A percentile compares a stretch with the other conserved stretches of the same genome.
phyloP scores from a whole-genome alignment of 2,888 invertebrate genomes.

The Opisthograptis luteolata region DNA sequence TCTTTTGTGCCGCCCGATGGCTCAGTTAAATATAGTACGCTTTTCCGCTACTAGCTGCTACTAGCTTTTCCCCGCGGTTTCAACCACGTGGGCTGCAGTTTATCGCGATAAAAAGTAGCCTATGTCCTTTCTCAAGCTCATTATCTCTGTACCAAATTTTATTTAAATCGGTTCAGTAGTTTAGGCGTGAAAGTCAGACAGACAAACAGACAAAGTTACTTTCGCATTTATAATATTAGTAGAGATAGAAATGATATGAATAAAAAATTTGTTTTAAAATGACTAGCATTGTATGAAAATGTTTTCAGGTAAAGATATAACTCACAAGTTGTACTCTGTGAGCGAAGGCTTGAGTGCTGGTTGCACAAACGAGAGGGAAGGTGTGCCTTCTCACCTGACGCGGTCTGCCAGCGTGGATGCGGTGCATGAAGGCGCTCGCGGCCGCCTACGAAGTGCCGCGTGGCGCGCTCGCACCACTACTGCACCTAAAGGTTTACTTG shows the following conservation, averaged over 20 bases:
- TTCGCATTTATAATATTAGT: too few species aligned
- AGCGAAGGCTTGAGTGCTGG: slow-evolving; percentile 88
- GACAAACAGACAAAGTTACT: too few species aligned
- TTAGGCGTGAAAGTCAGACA: too few species aligned
- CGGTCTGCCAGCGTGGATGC: slow-evolving; percentile 91
- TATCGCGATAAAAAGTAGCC: too few species aligned
- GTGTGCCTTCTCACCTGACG: slow-evolving; percentile 78
- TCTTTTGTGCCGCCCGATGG: not conserved
- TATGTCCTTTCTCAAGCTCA: too few species aligned
- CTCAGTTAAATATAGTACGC: slow-evolving; percentile 2
- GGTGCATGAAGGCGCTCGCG: slow-evolving; percentile 90
- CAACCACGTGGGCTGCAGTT: too few species aligned
- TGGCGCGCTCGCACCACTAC: slow-evolving; percentile 81
- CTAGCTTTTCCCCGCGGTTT: too few species aligned
- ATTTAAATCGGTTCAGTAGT: too few species aligned
- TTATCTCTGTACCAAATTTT: too few species aligned
- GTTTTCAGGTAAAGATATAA: slow-evolving; percentile 90
- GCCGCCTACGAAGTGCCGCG: slow-evolving; percentile 87
- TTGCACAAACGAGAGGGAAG: slow-evolving; percentile 69
- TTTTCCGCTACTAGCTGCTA: too few species aligned
- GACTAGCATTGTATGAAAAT: not conserved
- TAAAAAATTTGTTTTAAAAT: not conserved
- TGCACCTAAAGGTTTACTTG: slow-evolving; percentile 52
- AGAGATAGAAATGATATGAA: too few species aligned
- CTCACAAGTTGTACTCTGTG: slow-evolving; percentile 92